These are phyloP conservation scores for Apamea epomidion DNA, from an alignment of 2,888 invertebrate species.

Conservation along the genomic window DNA sequence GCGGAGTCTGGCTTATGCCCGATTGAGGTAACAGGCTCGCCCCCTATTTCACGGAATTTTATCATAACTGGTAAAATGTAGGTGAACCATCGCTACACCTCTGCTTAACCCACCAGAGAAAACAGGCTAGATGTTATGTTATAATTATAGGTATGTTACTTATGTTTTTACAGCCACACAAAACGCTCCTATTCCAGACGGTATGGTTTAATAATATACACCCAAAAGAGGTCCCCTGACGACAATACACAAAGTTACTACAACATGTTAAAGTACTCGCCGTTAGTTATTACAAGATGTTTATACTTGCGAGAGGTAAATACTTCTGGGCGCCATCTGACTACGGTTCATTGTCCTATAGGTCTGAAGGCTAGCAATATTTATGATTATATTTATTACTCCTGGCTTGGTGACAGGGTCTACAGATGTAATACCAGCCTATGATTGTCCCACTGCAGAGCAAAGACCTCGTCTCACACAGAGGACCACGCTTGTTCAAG, in stretches of 20 bases:
- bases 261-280: conserved; percentile 28
- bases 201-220: conserved; percentile 18
- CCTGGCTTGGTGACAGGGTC: conserved; percentile 18
- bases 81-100: background rate
- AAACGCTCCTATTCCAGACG: conserved; percentile 8
- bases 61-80: background rate
- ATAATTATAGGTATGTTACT: background rate
- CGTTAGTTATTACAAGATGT: conserved; percentile 52
- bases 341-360: conserved; percentile 72
- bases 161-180: conserved; percentile 4
- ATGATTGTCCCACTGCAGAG: background rate
- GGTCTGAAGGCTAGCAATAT: conserved; percentile 59
- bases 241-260: conserved; percentile 18
- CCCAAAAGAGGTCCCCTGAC: conserved; percentile 36
- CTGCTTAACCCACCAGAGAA: background rate
- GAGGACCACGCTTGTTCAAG: background rate
- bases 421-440: background rate
- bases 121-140: no score
- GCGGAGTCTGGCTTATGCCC: no score
- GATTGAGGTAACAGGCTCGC: background rate
- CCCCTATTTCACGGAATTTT: no score
- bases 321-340: conserved; percentile 73
- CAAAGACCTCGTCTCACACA: background rate
- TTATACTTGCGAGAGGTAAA: conserved; percentile 60
- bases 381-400: conserved; percentile 50